Evolutionary conservation across 2,797 vertebrate genomes (phyloP).

Genomic region (Cynodonichthys magdalenae): DNA sequence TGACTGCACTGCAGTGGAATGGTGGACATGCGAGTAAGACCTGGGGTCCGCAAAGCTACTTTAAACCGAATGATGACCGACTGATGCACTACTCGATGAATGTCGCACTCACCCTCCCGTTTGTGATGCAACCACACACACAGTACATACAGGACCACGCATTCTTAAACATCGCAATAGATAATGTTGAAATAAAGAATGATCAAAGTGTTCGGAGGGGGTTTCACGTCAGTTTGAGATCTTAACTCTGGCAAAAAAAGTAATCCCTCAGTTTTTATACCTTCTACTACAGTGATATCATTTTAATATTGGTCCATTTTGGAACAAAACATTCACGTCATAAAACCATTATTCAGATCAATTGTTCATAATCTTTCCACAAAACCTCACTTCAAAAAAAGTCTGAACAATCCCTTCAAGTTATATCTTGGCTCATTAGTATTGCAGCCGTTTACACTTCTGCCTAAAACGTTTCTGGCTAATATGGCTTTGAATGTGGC

Average conservation of each 20-base stretch:
- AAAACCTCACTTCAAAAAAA: too few species aligned
- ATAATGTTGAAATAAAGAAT: conserved; percentile 16
- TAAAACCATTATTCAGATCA: not conserved
- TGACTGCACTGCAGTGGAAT: conserved; percentile 80
- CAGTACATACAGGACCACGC: conserved; percentile 47
- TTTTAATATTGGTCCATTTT: not conserved
- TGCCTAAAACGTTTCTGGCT: too few species aligned
- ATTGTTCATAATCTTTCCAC: too few species aligned
- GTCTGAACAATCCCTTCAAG: not conserved
- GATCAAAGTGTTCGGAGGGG: conserved; percentile 1
- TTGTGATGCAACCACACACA: conserved; percentile 57
- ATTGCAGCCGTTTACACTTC: not conserved
- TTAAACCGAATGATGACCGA: conserved; percentile 66
- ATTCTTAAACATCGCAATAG: conserved; percentile 69
- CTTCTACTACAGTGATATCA: not conserved
- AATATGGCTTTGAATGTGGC: too few species aligned
- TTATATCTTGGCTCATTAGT: not conserved
- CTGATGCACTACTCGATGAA: conserved; percentile 75
- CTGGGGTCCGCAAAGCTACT: conserved; percentile 61
- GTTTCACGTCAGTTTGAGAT: conserved; percentile 33
- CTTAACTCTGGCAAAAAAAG: conserved; percentile 21
- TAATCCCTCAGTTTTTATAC: conserved; percentile 7
- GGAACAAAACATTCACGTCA: conserved; percentile 1
- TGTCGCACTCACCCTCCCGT: conserved; percentile 69
- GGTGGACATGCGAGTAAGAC: conserved; percentile 59